These are phyloP conservation scores for Scaptodrosophila lebanonensis DNA, from an alignment of 1,140 invertebrate genomes.

Conservation along the genomic window DNA sequence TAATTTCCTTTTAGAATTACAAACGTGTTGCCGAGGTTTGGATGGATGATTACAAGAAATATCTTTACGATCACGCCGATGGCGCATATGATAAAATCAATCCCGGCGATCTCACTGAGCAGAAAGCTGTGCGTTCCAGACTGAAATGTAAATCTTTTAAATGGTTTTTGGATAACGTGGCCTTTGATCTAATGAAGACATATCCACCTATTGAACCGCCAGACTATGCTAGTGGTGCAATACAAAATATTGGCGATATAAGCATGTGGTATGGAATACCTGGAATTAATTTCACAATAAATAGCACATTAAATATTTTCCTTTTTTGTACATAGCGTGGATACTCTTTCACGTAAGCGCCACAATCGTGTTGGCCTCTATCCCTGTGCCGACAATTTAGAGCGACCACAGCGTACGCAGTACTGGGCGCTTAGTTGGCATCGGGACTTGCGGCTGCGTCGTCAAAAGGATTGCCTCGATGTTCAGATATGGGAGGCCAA, in stretches of 20 bases:
- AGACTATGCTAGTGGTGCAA: slow-evolving; percentile 87
- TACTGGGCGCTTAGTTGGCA: slow-evolving; percentile 90
- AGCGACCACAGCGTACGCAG: slow-evolving; percentile 79
- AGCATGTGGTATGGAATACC: too few relatives aligned
- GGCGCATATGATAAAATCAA: slow-evolving; percentile 84
- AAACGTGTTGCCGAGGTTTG: slow-evolving; percentile 90
- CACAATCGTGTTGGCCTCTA: slow-evolving; percentile 83
- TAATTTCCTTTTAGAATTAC: slow-evolving; percentile 83
- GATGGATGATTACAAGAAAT: slow-evolving; percentile 92
- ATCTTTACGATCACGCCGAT: slow-evolving; percentile 87
- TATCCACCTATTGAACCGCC: slow-evolving; percentile 94
- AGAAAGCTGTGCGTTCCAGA: slow-evolving; percentile 84
- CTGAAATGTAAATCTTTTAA: slow-evolving; percentile 93
- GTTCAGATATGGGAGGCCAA: slow-evolving; percentile 84
- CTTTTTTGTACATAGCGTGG: too few relatives aligned
- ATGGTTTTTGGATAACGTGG: slow-evolving; percentile 96
- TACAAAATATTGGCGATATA: slow-evolving; percentile 82
- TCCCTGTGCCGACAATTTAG: slow-evolving; percentile 77
- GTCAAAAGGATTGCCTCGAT: slow-evolving; percentile 90
- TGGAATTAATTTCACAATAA: too few relatives aligned
- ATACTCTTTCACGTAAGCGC: slow-evolving; percentile 83
- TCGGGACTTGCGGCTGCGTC: slow-evolving; percentile 89
- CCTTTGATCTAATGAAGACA: slow-evolving; percentile 92
- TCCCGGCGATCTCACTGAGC: slow-evolving; percentile 88
- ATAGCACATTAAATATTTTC: too few relatives aligned